Evolutionary conservation across 2,888 invertebrate genomes (phyloP).

Genomic region (Agonum fuliginosum): DNA sequence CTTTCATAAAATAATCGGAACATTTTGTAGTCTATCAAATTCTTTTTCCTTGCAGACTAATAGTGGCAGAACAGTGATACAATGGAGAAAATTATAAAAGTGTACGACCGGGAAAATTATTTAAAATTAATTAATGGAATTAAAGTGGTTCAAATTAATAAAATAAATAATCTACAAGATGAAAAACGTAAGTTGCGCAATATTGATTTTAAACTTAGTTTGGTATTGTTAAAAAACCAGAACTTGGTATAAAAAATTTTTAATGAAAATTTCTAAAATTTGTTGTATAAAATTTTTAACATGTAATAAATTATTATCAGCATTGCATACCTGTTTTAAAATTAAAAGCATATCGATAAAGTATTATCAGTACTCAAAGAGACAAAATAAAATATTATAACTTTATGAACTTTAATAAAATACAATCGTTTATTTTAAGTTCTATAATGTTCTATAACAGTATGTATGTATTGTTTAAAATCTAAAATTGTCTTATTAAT

Average conservation of each 20-base stretch:
- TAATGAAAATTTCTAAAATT: too few species aligned
- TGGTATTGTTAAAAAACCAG: too few species aligned
- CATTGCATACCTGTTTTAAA: too few species aligned
- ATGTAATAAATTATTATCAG: too few species aligned
- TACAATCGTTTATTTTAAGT: too few species aligned
- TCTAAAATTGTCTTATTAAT: background rate
- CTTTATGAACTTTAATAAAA: too few species aligned
- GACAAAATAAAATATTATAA: too few species aligned
- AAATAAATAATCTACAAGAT: conserved; percentile 66
- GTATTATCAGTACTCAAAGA: too few species aligned
- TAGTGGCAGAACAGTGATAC: conserved; percentile 4
- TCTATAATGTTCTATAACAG: background rate
- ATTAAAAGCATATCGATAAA: too few species aligned
- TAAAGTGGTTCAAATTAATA: conserved; percentile 50
- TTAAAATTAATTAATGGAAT: conserved; percentile 45
- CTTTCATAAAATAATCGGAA: conserved; percentile 25
- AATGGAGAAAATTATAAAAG: conserved; percentile 55
- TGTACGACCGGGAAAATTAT: conserved; percentile 47
- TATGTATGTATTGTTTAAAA: background rate
- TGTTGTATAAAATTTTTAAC: too few species aligned
- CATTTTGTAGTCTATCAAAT: background rate
- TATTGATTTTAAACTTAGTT: too few species aligned
- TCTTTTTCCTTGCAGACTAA: conserved; percentile 18
- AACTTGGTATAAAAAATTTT: too few species aligned
- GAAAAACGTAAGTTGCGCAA: conserved; percentile 63